Evolutionary conservation across 2,888 invertebrate species (phyloP), one percentile per base, ranked within the genome.

Genomic region (Amphipoea oculea): DNA sequence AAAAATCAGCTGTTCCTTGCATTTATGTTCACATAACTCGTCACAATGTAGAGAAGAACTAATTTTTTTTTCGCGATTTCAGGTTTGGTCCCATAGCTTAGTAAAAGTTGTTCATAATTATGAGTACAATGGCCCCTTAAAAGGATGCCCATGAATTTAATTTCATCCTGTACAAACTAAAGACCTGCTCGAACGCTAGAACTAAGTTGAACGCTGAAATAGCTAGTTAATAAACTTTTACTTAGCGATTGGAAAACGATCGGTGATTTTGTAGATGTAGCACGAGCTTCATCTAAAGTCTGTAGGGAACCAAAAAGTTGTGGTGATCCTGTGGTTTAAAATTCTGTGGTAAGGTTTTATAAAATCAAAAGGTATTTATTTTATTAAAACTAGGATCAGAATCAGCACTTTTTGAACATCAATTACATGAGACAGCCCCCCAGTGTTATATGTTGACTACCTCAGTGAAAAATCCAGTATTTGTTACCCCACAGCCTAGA

Each of bases 141-240:
- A n/a, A n/a, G n/a, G n/a, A n/a, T n/a, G n/a, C n/a, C n/a, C n/a
- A n/a, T n/a, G n/a, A n/a, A n/a, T n/a, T n/a, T n/a, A n/a, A n/a
- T n/a, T n/a, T n/a, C n/a, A n/a, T n/a, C n/a, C n/a, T n/a, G n/a
- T n/a, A n/a, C 29, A 40, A 57, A 70, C 23, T 70, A 40, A 57
- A 23, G 5, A 71, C 40, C n/a, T 71, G 17, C n/a, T 70, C 40
- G 40, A 57, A 11, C n/a, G n/a, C 42, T 67, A 62, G 14, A 67
- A 81, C 68, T 69, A 72, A 81, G 40, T 73, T 72, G 29, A 45
- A 48, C 23, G 69, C 66, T 70, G 60, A 70, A 81, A 73, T 66
- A 73, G 29, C 63, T 29, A 66, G 77, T 70, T 73, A 65, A 77
- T 70, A 48, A 70, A 70, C 60, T 81, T 73, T 77, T 45, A 73